Base-by-base conservation (phyloP, 2,888 invertebrate genomes). In the Pammene aurita region DNA sequence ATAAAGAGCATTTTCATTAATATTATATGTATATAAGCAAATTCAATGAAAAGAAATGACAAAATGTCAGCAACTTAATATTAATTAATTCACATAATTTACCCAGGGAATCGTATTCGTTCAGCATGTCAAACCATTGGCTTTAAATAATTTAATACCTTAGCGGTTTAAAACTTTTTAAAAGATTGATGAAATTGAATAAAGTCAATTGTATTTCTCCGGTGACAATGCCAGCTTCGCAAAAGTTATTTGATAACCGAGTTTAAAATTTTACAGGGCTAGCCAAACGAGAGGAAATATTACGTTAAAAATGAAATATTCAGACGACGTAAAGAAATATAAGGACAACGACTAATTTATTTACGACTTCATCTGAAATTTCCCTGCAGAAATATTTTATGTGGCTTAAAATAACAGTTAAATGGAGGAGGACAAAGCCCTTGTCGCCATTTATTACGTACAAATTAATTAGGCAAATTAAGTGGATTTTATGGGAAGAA, bases 391-490 rank as follows among this genome's bases (percentile, higher is more conserved):
- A 65, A 57, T 56, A 56, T 56, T 71, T 65, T 68, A 62, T 61
- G 52, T 46, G 52, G 67, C 71, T 55, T 50, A 67, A 71, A 61
- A 65, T 48, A 61, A 65, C 50, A 67, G 34, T 65, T 67, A 67
- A 65, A 78, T 81, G 76, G 70, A 75, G 73, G 72, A 76, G 75
- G 73, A 68, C n/a, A 72, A 71, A 75, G 74, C 74, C 73, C 73
- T 75, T 75, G 77, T 76, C 75, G 73, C 76, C 78, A 83, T 83
- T 84, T 80, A 84, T 83, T 83, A 77, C 63, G 75, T 74, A 66
- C 14, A 73, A 78, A 81, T 83, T 83, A 85, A 84, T 83, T 82
- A 80, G 77, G 75, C 75, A 75, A 76, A 76, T 78, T 80, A 81
- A 80, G 76, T 77, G 75, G 78, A 74, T 77, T 84, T 84, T 81